Evolutionary conservation across 1,140 invertebrate genomes (phyloP).

Genomic region (Oryctes rhinoceros): DNA sequence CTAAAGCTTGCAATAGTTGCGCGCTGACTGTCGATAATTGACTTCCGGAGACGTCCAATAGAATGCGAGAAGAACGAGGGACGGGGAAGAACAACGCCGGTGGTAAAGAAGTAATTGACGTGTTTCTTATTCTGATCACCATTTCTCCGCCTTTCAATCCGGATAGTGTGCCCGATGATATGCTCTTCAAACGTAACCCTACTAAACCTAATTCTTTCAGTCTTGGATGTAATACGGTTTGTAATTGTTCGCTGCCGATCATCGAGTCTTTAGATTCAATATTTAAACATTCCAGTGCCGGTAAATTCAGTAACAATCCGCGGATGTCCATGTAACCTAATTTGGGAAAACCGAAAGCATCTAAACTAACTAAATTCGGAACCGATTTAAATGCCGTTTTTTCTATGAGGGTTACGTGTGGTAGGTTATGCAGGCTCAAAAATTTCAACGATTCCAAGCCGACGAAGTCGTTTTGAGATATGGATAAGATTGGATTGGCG

Average conservation of each 20-base stretch:
- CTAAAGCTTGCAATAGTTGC: constrained; percentile 79
- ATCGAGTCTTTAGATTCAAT: constrained; percentile 87
- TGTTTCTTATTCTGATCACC: constrained; percentile 79
- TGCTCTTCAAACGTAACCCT: constrained; percentile 77
- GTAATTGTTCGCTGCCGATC: constrained; percentile 83
- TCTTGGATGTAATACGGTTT: constrained; percentile 80
- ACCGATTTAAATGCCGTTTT: constrained; percentile 81
- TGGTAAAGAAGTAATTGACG: constrained; percentile 78
- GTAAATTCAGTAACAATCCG: constrained; percentile 77
- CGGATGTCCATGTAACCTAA: constrained; percentile 85
- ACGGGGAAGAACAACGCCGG: constrained; percentile 85
- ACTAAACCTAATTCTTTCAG: constrained; percentile 77
- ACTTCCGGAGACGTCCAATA: constrained; percentile 80
- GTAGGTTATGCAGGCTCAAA: constrained; percentile 74
- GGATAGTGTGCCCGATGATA: constrained; percentile 83
- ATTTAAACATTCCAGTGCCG: constrained; percentile 75
- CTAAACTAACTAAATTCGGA: constrained; percentile 72
- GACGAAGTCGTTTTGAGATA: constrained; percentile 79
- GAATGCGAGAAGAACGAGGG: constrained; percentile 84
- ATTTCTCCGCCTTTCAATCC: constrained; percentile 75
- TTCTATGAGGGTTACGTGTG: constrained; percentile 78
- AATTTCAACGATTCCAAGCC: constrained; percentile 70
- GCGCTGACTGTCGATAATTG: constrained; percentile 77
- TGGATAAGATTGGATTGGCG: constrained; percentile 75
- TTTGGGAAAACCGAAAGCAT: constrained; percentile 78